Percentiles rank a stretch among this genome's conserved stretches.
Evolutionary conservation across 2,888 invertebrate genomes (phyloP).

Genomic region (Balanococcus diminutus): DNA sequence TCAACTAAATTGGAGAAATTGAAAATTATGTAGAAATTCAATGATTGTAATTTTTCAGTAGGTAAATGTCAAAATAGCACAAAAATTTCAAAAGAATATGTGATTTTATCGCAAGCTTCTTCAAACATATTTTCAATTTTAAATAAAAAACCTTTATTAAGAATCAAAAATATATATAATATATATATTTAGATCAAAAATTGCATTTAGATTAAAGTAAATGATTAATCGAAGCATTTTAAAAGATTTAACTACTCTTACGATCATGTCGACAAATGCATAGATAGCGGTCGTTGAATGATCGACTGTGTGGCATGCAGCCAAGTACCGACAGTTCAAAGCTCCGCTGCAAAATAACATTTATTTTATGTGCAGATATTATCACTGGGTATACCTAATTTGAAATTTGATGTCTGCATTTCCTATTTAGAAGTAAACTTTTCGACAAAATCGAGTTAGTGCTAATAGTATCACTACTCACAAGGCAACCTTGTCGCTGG

Average conservation of each 20-base stretch:
- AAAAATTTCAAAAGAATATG: too few species aligned
- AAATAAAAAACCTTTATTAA: too few species aligned
- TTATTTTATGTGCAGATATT: background rate
- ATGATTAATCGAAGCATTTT: background rate
- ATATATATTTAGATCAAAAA: too few species aligned
- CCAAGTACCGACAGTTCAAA: constrained; percentile 6
- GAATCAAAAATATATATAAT: too few species aligned
- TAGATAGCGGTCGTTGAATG: background rate
- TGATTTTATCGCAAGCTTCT: too few species aligned
- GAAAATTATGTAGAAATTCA: background rate
- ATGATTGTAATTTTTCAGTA: too few species aligned
- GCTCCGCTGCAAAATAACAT: constrained; percentile 4
- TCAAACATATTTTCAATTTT: too few species aligned
- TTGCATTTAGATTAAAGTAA: background rate
- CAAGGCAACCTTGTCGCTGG: too few species aligned
- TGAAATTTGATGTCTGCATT: background rate
- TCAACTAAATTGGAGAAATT: background rate
- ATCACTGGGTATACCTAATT: background rate
- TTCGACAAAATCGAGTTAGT: too few species aligned
- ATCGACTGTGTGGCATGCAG: background rate
- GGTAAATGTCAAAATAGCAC: too few species aligned
- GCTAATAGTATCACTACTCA: too few species aligned
- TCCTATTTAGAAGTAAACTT: too few species aligned
- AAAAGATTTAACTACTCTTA: background rate
- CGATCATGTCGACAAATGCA: background rate